Evolutionary conservation across 1,140 invertebrate genomes (phyloP).

Genomic region (Drosophila carrolli): DNA sequence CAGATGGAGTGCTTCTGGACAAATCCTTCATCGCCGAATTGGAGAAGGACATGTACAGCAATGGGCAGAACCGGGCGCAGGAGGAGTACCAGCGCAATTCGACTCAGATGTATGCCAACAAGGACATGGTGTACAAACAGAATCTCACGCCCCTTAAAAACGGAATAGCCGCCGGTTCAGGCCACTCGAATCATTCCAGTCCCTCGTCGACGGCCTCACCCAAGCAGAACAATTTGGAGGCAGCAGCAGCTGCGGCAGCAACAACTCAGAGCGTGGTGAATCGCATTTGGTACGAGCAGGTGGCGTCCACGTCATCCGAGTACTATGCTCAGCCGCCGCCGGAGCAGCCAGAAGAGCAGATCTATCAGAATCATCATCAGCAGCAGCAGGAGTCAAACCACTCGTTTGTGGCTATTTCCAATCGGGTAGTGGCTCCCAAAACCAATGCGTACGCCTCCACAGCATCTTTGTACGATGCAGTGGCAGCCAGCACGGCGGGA

Average conservation of each 20-base stretch:
- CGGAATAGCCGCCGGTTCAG: conserved; percentile 14
- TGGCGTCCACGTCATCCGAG: conserved; percentile 55
- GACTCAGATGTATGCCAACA: conserved; percentile 85
- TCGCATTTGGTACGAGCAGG: conserved; percentile 85
- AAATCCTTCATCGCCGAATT: conserved; percentile 87
- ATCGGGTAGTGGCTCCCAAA: conserved; percentile 73
- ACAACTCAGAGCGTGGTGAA: conserved; percentile 84
- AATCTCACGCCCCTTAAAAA: conserved; percentile 80
- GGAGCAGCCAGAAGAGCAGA: conserved; percentile 50
- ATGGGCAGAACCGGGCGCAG: conserved; percentile 64
- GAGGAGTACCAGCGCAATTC: conserved; percentile 84
- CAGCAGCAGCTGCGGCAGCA: conserved; percentile 26
- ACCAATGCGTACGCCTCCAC: conserved; percentile 60
- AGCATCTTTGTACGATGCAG: conserved; percentile 69
- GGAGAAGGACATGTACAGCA: conserved; percentile 86
- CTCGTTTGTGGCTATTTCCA: conserved; percentile 81
- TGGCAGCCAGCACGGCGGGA: conserved; percentile 71
- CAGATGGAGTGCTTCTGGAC: conserved; percentile 84
- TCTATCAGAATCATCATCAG: conserved; percentile 69
- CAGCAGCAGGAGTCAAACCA: conserved; percentile 60
- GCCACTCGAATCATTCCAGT: conserved; percentile 64
- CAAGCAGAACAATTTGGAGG: conserved; percentile 67
- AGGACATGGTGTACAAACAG: conserved; percentile 74
- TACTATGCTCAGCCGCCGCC: conserved; percentile 69
- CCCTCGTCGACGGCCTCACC: conserved; percentile 56